Evolutionary conservation across 1,140 invertebrate species (phyloP).

Genomic region (Euura saliciscinereae): DNA sequence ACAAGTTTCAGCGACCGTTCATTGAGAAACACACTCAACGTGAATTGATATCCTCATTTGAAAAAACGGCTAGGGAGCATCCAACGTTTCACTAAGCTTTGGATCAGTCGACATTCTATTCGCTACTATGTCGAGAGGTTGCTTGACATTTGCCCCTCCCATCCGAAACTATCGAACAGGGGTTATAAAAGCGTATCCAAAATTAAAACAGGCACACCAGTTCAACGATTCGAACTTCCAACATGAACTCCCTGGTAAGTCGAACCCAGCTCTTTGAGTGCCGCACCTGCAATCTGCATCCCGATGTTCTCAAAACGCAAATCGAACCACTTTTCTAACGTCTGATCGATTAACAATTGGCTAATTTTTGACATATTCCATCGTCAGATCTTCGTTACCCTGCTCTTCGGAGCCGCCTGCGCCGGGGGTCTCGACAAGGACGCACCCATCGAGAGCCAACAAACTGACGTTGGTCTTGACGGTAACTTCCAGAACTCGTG

Average conservation of each 20-base stretch:
- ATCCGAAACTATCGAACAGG: not conserved
- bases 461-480: not conserved
- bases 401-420: conserved; percentile 5
- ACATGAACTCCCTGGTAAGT: not conserved
- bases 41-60: too few relatives aligned
- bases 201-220: not conserved
- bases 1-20: too few relatives aligned
- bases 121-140: not conserved
- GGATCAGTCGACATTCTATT: not conserved
- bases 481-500: not conserved
- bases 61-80: too few relatives aligned
- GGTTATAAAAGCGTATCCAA: not conserved
- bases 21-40: too few relatives aligned
- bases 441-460: conserved; percentile 6
- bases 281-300: not conserved
- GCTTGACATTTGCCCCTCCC: conserved; percentile 1
- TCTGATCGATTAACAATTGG: not conserved
- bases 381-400: not conserved
- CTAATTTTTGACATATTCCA: not conserved
- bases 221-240: not conserved
- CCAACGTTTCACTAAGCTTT: not conserved
- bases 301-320: not conserved
- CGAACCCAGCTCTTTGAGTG: not conserved
- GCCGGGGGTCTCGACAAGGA: not conserved
- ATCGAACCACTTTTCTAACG: not conserved